A percentile compares a stretch with the other conserved stretches of the same genome.
Evolutionary conservation across 2,113 vertebrate genomes (phyloP).

Genomic region (Mesocricetus auratus): DNA sequence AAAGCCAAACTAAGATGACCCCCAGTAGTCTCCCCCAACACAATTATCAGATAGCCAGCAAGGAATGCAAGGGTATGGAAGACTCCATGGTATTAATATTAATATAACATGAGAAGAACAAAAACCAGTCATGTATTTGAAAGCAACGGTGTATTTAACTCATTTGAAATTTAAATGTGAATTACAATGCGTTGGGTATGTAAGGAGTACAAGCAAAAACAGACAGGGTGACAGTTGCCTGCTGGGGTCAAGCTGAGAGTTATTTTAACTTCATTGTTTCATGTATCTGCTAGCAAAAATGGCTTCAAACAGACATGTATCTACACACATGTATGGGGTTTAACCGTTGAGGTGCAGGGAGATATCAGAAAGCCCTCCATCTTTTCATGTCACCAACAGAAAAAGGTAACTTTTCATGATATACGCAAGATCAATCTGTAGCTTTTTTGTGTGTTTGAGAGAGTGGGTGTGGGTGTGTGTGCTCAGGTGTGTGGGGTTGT

Average conservation of each 20-base stretch:
- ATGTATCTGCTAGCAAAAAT: slow-evolving; percentile 59
- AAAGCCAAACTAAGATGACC: slow-evolving; percentile 88
- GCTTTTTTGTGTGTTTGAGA: neutral
- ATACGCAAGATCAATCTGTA: slow-evolving; percentile 51
- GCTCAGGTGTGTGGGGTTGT: too few relatives aligned
- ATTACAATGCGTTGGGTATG: slow-evolving; percentile 83
- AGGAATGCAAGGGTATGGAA: slow-evolving; percentile 82
- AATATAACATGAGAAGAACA: slow-evolving; percentile 86
- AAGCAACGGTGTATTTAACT: slow-evolving; percentile 84
- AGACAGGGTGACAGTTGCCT: slow-evolving; percentile 6
- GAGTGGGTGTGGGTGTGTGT: neutral
- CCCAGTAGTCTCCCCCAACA: slow-evolving; percentile 81
- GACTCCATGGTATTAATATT: slow-evolving; percentile 85
- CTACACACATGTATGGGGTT: neutral
- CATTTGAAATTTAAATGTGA: slow-evolving; percentile 88
- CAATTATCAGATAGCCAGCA: slow-evolving; percentile 87
- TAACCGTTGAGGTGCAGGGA: neutral
- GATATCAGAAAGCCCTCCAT: neutral
- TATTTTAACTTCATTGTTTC: slow-evolving; percentile 75
- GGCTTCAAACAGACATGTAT: neutral
- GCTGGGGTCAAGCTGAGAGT: slow-evolving; percentile 75
- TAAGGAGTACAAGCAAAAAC: slow-evolving; percentile 60
- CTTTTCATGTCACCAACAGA: slow-evolving; percentile 34
- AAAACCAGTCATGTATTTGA: slow-evolving; percentile 87
- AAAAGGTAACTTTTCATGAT: slow-evolving; percentile 51